Evolutionary conservation across 2,888 invertebrate genomes (phyloP), one percentile per base, ranked within the genome.

Genomic region (Drosophila rellima): DNA sequence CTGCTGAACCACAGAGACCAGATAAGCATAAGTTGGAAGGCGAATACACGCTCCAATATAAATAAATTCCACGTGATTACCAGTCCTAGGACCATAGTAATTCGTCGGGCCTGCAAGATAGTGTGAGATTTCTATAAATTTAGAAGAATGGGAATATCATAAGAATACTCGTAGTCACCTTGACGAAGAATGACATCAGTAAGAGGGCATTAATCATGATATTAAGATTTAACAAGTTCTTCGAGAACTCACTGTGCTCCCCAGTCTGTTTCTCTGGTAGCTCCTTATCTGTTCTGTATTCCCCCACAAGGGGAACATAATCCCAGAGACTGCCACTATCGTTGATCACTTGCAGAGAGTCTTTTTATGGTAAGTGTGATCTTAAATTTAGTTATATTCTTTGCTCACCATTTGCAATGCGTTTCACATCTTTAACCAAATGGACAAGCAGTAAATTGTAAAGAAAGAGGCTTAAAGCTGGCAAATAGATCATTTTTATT

Each of bases 51-150:
- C 13, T 67, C 35, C 3, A 62, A 56, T 0, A 74, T 6, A 13
- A 62, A 61, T 2, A 57, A 3, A 29, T 80, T 79, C 74, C 78
- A 79, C 2, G 57, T 8, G n/a, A 59, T 6, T 10, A 72, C 20
- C 8, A 13, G 2, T 8, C 48, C 40, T 4, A 67, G 6, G 0
- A 77, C 1, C 11, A 31, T 2, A 6, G 23, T n/a, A 2, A 48
- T 3, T 8, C 15, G 4, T 0, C 20, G 47, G 4, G n/a, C 31
- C 56, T 65, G 23, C 1, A 2, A 0, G 3, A 13, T 2, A 18
- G 4, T 6, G n/a, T 4, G 1, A 15, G 5, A 13, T 31, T 52
- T 17, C 15, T 5, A 11, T 0, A 15, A 1, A 11, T 13, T 18
- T 1, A 0, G 0, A 26, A 0, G 0, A 18, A 39, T 20, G 0